phyloP scores from a whole-genome alignment of 2,113 vertebrate species.

The Phycodurus eques region DNA sequence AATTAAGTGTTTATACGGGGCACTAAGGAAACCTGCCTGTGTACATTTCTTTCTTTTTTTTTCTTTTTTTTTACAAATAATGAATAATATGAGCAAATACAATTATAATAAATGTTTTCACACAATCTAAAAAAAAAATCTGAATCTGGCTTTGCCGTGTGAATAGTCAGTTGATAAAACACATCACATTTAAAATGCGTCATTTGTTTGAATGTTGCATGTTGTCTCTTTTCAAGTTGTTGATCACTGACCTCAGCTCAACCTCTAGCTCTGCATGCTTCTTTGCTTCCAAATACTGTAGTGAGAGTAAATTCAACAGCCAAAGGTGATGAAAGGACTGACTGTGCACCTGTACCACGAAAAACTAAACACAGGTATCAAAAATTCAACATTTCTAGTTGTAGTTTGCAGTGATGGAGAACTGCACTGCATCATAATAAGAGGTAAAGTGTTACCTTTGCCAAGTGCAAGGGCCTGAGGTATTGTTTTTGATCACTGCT shows the following conservation, averaged over 20 bases:
- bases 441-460: neutral
- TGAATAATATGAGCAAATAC: too few species aligned
- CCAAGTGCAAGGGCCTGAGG: too few species aligned
- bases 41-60: too few species aligned
- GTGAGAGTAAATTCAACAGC: slow-evolving; percentile 7
- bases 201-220: neutral
- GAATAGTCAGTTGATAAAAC: neutral
- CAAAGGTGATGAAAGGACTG: neutral
- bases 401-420: neutral
- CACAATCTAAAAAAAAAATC: neutral
- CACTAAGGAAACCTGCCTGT: too few species aligned
- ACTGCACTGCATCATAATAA: neutral
- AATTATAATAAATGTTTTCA: too few species aligned
- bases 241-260: neutral
- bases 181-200: neutral
- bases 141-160: too few species aligned
- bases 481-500: too few species aligned
- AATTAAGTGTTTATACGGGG: too few species aligned
- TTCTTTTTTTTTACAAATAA: too few species aligned
- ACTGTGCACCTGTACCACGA: neutral
- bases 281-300: neutral
- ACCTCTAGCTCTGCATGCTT: neutral
- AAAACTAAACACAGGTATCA: neutral
- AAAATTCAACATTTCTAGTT: neutral
- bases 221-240: neutral